Percentiles rank a stretch among this genome's conserved stretches.
These are phyloP conservation scores for Mystacornis crossleyi DNA, from an alignment of 2,113 vertebrate genomes.

Conservation along the genomic window DNA sequence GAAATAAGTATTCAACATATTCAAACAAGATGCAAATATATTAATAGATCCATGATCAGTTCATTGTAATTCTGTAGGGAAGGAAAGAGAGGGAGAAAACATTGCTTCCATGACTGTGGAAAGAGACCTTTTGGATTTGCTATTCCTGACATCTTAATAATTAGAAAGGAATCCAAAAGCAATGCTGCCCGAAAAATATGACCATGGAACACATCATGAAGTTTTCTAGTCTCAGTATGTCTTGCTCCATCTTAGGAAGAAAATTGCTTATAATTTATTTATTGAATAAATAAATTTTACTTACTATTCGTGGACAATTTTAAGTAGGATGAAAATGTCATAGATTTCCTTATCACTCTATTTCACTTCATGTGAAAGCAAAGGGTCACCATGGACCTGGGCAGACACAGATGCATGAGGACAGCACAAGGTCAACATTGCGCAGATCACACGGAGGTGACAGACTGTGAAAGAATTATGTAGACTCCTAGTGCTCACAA, in stretches of 20 bases:
- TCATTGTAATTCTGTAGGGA: not conserved
- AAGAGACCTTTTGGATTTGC: not conserved
- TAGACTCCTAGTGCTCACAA: not conserved
- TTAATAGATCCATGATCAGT: not conserved
- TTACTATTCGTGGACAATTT: not conserved
- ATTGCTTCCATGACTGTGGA: not conserved
- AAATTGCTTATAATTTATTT: not conserved
- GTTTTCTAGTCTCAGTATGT: not conserved
- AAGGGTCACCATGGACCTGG: not conserved
- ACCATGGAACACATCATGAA: not conserved
- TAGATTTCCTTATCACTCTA: not conserved
- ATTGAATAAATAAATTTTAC: not conserved
- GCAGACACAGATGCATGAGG: not conserved
- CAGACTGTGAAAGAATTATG: not conserved
- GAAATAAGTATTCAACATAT: not conserved
- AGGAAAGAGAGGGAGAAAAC: not conserved
- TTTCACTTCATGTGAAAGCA: not conserved
- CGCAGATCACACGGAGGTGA: not conserved
- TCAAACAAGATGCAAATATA: not conserved
- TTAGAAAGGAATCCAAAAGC: constrained; percentile 12
- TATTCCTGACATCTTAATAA: not conserved
- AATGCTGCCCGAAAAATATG: not conserved
- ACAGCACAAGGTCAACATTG: not conserved
- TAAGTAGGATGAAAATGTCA: not conserved
- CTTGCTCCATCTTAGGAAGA: not conserved